A percentile compares a stretch with the other conserved stretches of the same genome.
phyloP scores from a whole-genome alignment of 2,113 vertebrate species.

The Apistogramma diplotaenia region DNA sequence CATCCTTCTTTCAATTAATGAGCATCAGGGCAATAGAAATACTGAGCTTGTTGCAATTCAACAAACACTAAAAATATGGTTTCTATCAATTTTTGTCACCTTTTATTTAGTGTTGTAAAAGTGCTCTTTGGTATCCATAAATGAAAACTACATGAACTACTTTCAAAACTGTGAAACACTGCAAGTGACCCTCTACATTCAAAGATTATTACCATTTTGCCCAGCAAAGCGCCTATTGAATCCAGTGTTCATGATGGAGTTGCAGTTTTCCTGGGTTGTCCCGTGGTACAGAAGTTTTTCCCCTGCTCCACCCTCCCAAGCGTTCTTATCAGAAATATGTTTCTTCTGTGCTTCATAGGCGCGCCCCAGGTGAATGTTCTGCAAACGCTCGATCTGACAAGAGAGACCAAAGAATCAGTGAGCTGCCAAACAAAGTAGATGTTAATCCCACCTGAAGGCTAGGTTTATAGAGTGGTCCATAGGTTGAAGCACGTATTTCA shows the following conservation, averaged over 20 bases:
- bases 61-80: too few species aligned
- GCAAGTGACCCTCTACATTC: too few species aligned
- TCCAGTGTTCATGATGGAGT: slow-evolving; percentile 49
- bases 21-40: too few species aligned
- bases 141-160: too few species aligned
- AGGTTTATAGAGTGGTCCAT: not conserved
- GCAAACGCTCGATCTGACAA: slow-evolving; percentile 53
- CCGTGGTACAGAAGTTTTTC: slow-evolving; percentile 62
- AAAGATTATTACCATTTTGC: slow-evolving; percentile 62
- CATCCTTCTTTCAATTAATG: too few species aligned
- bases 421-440: not conserved
- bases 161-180: too few species aligned
- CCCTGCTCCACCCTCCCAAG: not conserved
- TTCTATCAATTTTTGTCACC: too few species aligned
- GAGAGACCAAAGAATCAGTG: not conserved
- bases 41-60: too few species aligned
- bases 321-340: slow-evolving; percentile 33
- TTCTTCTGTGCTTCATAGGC: slow-evolving; percentile 39
- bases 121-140: too few species aligned
- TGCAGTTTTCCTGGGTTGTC: slow-evolving; percentile 14
- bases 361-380: slow-evolving; percentile 46
- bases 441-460: not conserved
- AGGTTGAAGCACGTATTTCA: not conserved
- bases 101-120: too few species aligned
- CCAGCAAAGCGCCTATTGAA: slow-evolving; percentile 69